Evolutionary conservation across 2,888 invertebrate species (phyloP).

Genomic region (Drosophila buzzatii): DNA sequence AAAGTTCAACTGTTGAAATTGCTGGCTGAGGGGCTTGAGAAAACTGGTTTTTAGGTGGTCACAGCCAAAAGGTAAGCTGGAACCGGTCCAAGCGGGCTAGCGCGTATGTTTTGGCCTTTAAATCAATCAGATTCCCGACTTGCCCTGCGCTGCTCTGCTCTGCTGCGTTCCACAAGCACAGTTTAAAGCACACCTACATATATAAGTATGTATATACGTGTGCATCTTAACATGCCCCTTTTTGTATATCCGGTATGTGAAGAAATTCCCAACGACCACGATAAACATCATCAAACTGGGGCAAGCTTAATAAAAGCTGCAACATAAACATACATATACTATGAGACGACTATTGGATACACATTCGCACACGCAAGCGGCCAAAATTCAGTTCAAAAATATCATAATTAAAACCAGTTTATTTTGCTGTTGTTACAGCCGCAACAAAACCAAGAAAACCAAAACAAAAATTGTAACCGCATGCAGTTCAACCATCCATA

Average conservation of each 20-base stretch:
- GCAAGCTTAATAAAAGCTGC: constrained; percentile 66
- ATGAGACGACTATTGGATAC: constrained; percentile 1
- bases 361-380: constrained; percentile 12
- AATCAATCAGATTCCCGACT: constrained; percentile 66
- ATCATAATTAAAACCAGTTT: constrained; percentile 76
- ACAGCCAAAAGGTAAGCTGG: constrained; percentile 32
- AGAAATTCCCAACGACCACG: constrained; percentile 68
- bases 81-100: constrained; percentile 59
- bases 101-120: constrained; percentile 54
- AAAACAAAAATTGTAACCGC: constrained; percentile 55
- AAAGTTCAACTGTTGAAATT: constrained; percentile 76
- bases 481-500: constrained; percentile 71
- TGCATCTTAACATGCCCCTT: constrained; percentile 23
- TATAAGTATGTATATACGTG: neutral
- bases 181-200: neutral
- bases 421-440: constrained; percentile 43
- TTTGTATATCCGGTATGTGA: constrained; percentile 59
- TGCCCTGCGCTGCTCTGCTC: constrained; percentile 44
- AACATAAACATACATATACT: constrained; percentile 42
- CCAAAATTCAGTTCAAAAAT: constrained; percentile 35
- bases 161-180: constrained; percentile 15
- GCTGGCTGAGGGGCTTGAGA: constrained; percentile 43
- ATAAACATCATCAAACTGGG: constrained; percentile 71
- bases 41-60: constrained; percentile 68
- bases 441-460: constrained; percentile 47